Percentiles rank a stretch among this genome's conserved stretches.
Conservation (phyloP, 1,140 invertebrate genomes). For the fruit fly (Drosophila melanogaster) region Release_6_plus_ISO1_MT NT_033777.3:15152001-15152500, state of each 20-base stretch:
- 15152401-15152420: slow-evolving; percentile 60
- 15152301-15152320: not conserved
- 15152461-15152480: slow-evolving; percentile 9
- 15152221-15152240: no score
- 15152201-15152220: no score
- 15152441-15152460: slow-evolving; percentile 60
- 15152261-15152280: no score
- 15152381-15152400: slow-evolving; percentile 52
- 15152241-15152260: no score
- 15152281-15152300: not conserved
- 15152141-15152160: not conserved
- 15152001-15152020: slow-evolving; percentile 38
- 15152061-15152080: not conserved
- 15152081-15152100: not conserved
- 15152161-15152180: not conserved
- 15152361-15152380: slow-evolving; percentile 24
- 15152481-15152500: slow-evolving; percentile 3
- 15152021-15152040: slow-evolving; percentile 53
- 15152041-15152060: slow-evolving; percentile 68
- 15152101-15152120: slow-evolving; percentile 22
- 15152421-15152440: slow-evolving; percentile 70
- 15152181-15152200: no score
- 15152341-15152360: slow-evolving; percentile 19
- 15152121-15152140: slow-evolving; percentile 13
- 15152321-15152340: slow-evolving; percentile 9